Evolutionary conservation across 2,113 vertebrate genomes (phyloP).

Genomic region (Podiceps cristatus): DNA sequence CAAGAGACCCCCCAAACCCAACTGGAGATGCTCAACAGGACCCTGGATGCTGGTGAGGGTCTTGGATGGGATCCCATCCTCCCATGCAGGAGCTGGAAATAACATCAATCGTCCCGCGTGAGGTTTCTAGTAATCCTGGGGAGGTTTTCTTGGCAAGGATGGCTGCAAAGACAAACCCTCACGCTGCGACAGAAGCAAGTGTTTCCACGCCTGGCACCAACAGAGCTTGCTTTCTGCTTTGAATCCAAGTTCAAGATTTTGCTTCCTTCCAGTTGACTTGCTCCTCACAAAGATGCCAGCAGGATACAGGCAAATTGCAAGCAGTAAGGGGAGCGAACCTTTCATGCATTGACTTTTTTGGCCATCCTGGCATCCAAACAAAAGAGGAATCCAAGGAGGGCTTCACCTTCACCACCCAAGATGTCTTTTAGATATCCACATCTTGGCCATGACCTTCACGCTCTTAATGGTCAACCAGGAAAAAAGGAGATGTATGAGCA

Average conservation of each 20-base stretch:
- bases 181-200: fast-evolving
- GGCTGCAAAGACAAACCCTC: background rate
- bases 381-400: background rate
- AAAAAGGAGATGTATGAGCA: background rate
- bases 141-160: background rate
- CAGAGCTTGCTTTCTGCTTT: background rate
- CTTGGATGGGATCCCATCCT: background rate
- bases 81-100: background rate
- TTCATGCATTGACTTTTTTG: background rate
- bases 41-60: background rate
- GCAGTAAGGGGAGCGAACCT: background rate
- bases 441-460: background rate
- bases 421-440: too few species aligned
- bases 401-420: background rate
- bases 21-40: background rate
- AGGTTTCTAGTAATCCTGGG: background rate
- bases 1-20: background rate
- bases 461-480: background rate
- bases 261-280: background rate
- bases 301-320: background rate
- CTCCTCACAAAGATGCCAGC: background rate
- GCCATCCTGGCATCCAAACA: background rate
- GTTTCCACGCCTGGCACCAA: background rate
- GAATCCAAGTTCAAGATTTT: background rate
- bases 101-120: fast-evolving